Conservation (phyloP, 2,888 invertebrate species). For the Trachelus tabidus region DNA sequence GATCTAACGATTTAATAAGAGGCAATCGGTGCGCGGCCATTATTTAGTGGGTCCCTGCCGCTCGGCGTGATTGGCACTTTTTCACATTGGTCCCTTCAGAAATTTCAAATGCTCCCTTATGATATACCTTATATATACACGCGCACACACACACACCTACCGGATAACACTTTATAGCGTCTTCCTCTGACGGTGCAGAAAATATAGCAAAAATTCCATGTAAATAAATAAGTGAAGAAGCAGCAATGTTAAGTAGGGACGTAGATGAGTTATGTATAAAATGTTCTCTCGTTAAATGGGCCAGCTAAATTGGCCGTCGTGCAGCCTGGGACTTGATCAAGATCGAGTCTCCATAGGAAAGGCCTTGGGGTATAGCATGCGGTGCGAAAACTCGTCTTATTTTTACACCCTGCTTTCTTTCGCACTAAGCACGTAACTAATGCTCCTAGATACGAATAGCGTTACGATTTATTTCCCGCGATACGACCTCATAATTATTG, state of each 20-base stretch:
- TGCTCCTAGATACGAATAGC: slow-evolving; percentile 30
- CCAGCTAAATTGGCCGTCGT: not conserved
- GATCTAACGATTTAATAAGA: slow-evolving; percentile 62
- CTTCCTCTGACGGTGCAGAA: not conserved
- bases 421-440: slow-evolving; percentile 27
- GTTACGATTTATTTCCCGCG: slow-evolving; percentile 45
- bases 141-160: not conserved
- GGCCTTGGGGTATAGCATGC: not conserved
- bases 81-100: slow-evolving; percentile 8
- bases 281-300: not conserved
- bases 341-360: not conserved
- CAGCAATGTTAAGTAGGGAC: not conserved
- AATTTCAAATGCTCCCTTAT: not conserved
- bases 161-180: not conserved
- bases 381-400: slow-evolving; percentile 27
- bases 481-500: slow-evolving; percentile 45
- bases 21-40: slow-evolving; percentile 44
- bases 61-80: slow-evolving; percentile 53
- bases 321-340: not conserved
- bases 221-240: not conserved
- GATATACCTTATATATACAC: not conserved
- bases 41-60: slow-evolving; percentile 47
- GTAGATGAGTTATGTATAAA: not conserved
- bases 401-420: slow-evolving; percentile 36
- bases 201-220: not conserved